These are phyloP conservation scores for Bombylius discolor DNA, from an alignment of 2,888 invertebrate genomes.

Conservation along the genomic window DNA sequence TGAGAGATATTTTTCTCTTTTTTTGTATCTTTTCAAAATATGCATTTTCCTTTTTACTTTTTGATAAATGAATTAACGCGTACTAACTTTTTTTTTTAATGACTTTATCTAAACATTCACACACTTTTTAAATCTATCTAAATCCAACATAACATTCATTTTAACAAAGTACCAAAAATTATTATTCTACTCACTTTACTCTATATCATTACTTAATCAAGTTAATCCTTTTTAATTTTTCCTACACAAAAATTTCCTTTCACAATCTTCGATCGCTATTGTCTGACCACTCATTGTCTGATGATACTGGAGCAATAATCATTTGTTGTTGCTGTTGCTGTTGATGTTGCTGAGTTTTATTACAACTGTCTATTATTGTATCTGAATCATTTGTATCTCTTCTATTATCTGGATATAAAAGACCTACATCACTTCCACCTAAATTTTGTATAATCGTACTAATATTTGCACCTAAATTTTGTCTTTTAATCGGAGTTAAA, in stretches of 20 bases:
- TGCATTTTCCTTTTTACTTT: too few relatives aligned
- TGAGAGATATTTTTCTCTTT: too few relatives aligned
- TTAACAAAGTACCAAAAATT: too few relatives aligned
- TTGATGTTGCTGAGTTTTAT: slow-evolving; percentile 13
- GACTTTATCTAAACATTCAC: too few relatives aligned
- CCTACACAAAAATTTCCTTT: slow-evolving; percentile 35
- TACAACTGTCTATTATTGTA: slow-evolving; percentile 3
- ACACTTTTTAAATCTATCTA: too few relatives aligned
- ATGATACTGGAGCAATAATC: slow-evolving; percentile 5
- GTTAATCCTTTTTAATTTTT: too few relatives aligned
- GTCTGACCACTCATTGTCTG: slow-evolving; percentile 31
- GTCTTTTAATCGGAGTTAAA: slow-evolving; percentile 29
- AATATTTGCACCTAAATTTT: slow-evolving; percentile 37
- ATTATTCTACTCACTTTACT: too few relatives aligned
- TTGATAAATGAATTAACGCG: too few relatives aligned
- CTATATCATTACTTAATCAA: too few relatives aligned
- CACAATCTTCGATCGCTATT: slow-evolving; percentile 30
- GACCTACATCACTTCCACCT: slow-evolving; percentile 35
- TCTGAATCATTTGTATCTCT: slow-evolving; percentile 2
- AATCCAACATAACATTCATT: too few relatives aligned
- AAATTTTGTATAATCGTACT: slow-evolving; percentile 39
- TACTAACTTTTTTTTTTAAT: too few relatives aligned
- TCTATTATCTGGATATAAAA: slow-evolving; percentile 28
- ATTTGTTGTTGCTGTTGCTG: slow-evolving; percentile 12
- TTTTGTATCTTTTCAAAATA: too few relatives aligned